Evolutionary conservation across 2,888 invertebrate species (phyloP).

Genomic region (Cerastis leucographa): DNA sequence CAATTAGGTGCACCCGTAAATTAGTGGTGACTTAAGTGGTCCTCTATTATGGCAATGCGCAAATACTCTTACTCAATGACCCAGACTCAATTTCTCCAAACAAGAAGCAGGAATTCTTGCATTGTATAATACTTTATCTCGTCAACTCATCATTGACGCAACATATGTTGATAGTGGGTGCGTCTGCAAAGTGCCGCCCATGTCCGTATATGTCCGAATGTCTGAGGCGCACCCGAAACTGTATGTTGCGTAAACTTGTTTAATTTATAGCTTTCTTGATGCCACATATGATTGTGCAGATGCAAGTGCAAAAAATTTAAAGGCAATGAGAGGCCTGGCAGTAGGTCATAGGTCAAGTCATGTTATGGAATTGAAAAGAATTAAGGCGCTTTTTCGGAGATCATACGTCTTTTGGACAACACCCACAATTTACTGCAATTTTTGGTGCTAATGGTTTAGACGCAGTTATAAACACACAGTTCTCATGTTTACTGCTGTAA

Average conservation of each 20-base stretch:
- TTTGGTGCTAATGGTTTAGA: no score
- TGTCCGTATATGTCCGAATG: slow-evolving; percentile 18
- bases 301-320: neutral
- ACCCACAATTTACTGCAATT: no score
- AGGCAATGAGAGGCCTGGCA: neutral
- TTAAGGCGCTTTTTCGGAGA: no score
- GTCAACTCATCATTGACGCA: slow-evolving; percentile 48
- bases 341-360: no score
- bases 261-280: slow-evolving; percentile 20
- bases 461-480: no score
- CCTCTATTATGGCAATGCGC: neutral
- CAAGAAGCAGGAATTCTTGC: slow-evolving; percentile 46
- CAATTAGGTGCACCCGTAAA: neutral
- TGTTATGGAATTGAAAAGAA: no score
- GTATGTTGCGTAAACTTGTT: slow-evolving; percentile 39
- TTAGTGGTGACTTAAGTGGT: neutral
- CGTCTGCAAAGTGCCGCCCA: slow-evolving; percentile 28
- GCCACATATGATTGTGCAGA: neutral
- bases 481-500: no score
- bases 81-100: slow-evolving; percentile 36
- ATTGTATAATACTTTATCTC: slow-evolving; percentile 54
- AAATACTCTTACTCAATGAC: slow-evolving; percentile 31
- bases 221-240: slow-evolving; percentile 31
- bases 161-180: slow-evolving; percentile 40
- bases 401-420: no score